Evolutionary conservation across 64 coral and sea anemone genomes (phyloP), one percentile per base, ranked within the genome.

Genomic region (Montipora efflorescens): DNA sequence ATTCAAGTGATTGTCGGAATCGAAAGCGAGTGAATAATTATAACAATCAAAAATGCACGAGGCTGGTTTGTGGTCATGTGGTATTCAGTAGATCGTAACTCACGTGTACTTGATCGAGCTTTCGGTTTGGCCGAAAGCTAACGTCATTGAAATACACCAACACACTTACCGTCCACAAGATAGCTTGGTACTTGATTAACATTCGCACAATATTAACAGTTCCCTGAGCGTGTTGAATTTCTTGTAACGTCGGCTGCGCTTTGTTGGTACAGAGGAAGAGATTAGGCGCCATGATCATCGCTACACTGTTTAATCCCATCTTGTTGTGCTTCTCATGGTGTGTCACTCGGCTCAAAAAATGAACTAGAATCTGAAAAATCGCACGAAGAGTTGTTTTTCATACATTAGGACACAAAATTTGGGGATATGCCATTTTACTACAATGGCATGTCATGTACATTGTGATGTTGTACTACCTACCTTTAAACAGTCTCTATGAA

Each of bases 241-340:
- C 98, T 25, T 90, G 58, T 22, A 90, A 53, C n/a, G 84, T 73
- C n/a, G 85, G 89, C 76, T 94, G 88, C 4, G 89, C 43, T 46
- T 99, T 99, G 77, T 70, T 81, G 3, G 82, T 76, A 18, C 88
- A 81, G 22, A 96, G 75, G 74, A 96, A 96, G 7, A 99, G 75
- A 72, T 99, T 99, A 1, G 98, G 98, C 9, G 98, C 95, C 92
- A 99, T 96, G 5, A 99, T 99, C 98, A 99, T 99, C 2, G 98
- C 92, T 12, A 99, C 98, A 25, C 96, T 99, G 92, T 96, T 99
- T 3, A 96, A 67, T n/a, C 91, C 87, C 98, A 99, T 99, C 69
- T 99, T 99, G 89, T 99, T 99, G 0, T 94, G 87, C 72, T 99
- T 96, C 57, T 99, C 95, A 8, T 96, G 79, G 18, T 79, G 46